Evolutionary conservation across 1,140 invertebrate species (phyloP).

Genomic region (Drosophila athabasca): DNA sequence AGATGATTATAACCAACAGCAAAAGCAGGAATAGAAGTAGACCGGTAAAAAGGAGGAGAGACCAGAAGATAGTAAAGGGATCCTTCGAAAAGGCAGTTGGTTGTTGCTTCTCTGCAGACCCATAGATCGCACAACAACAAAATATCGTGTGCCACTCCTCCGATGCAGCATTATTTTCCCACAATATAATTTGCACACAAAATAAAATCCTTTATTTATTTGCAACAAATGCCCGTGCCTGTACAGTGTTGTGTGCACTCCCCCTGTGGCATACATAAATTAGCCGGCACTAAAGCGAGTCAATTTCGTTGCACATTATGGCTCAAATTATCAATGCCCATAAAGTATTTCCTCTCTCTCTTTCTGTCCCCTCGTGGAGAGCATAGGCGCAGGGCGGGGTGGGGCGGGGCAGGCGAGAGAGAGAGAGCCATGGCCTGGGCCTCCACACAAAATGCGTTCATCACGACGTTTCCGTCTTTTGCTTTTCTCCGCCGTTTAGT

Average conservation of each 20-base stretch:
- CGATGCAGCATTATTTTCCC: slow-evolving; percentile 27
- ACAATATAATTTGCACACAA: slow-evolving; percentile 31
- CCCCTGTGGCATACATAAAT: slow-evolving; percentile 61
- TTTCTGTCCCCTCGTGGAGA: slow-evolving; percentile 6
- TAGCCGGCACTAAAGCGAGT: slow-evolving; percentile 61
- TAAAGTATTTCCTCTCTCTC: slow-evolving; percentile 71
- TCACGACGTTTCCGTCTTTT: slow-evolving; percentile 63
- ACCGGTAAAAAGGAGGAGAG: no score
- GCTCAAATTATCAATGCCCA: slow-evolving; percentile 74
- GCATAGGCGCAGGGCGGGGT: no score
- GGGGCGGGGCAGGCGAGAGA: slow-evolving; percentile 25
- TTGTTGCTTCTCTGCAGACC: no score
- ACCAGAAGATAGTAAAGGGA: no score
- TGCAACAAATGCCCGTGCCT: slow-evolving; percentile 16
- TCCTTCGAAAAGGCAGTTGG: no score
- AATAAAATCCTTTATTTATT: slow-evolving; percentile 34
- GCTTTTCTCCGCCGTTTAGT: slow-evolving; percentile 45
- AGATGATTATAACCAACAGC: no score
- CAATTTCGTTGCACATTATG: slow-evolving; percentile 74
- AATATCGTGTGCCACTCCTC: background rate
- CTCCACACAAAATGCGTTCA: slow-evolving; percentile 70
- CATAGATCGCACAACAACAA: no score
- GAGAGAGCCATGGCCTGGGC: background rate
- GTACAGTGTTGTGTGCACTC: no score
- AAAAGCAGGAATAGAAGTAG: no score